Percentiles rank a stretch among this genome's conserved stretches.
Evolutionary conservation across 1,140 invertebrate species (phyloP).

Genomic region (Drosophila lacertosa): DNA sequence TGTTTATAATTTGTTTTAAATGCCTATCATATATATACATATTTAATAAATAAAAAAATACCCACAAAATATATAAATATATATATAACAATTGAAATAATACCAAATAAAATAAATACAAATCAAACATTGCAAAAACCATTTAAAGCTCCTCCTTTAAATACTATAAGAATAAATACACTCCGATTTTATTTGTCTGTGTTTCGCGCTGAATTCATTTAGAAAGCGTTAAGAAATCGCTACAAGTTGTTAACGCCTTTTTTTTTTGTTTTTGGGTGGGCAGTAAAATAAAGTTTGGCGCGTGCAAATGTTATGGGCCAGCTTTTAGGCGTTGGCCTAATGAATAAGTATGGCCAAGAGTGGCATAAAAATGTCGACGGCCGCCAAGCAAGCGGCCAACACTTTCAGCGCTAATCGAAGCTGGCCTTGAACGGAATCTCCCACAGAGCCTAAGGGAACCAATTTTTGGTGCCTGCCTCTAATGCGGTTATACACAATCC

Average conservation of each 20-base stretch:
- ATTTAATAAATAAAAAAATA: too few relatives aligned
- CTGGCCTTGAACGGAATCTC: constrained; percentile 2
- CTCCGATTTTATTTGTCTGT: too few relatives aligned
- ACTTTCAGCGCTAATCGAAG: constrained; percentile 8
- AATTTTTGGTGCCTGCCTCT: background rate
- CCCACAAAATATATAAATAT: too few relatives aligned
- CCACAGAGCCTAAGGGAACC: constrained; percentile 3
- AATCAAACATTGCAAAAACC: too few relatives aligned
- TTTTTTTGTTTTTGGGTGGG: background rate
- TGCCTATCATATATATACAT: too few relatives aligned
- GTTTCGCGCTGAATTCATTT: background rate
- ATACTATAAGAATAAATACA: too few relatives aligned
- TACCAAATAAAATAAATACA: too few relatives aligned
- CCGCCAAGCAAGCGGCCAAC: constrained; percentile 5
- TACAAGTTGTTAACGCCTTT: constrained; percentile 13
- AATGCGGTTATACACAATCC: constrained; percentile 18
- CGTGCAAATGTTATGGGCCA: constrained; percentile 7
- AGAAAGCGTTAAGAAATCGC: background rate
- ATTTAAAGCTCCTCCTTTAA: too few relatives aligned
- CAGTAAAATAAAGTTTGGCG: constrained; percentile 27
- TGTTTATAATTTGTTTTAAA: too few relatives aligned
- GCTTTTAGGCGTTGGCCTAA: constrained; percentile 12
- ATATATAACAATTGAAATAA: too few relatives aligned
- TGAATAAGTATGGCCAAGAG: constrained; percentile 19
- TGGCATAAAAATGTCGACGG: constrained; percentile 8